Base-by-base conservation (phyloP, 2,113 vertebrate species). In the Rynchops niger region DNA sequence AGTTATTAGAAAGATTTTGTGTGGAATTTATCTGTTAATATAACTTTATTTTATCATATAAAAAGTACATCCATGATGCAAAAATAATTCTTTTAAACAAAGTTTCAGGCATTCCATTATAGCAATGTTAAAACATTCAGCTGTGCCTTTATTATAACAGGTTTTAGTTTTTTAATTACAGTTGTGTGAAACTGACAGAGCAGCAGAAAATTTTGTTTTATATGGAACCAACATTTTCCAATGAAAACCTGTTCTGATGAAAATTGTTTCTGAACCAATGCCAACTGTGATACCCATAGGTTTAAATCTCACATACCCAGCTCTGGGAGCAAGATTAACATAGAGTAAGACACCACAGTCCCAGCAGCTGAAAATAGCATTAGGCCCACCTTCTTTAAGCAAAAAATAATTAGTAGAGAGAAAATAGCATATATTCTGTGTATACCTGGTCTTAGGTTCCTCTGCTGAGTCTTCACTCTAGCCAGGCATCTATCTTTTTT, bases 371-470 rank as follows among this genome's bases (percentile, higher is more conserved):
- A 76, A 88, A 91, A 59, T 27, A 69, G 0, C 21, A 38, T 63
- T n/a, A 45, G 9, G 1, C 2, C 2, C 6, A 11, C 2, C 1
- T 72, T 61, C 22, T 62, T 79, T 40, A 59, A 63, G 17, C 0
- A 55, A 53, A 49, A 65, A 18, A 9, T 12, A 49, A 22, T 30
- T 5, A 38, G 1, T 67, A 11, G 11, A 62, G 23, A 50, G 4
- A 92, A 77, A 87, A 22, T 40, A 53, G 8, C 36, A 34, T 63
- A 29, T 11, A 6, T 43, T 73, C 38, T 71, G 6, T 80, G 15
- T 55, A 19, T 62, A 23, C 11, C 30, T 16, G 58, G 52, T 8
- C 32, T 67, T 76, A 58, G 12, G 71, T 72, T 67, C 40, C 12
- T 82, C 10, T 73, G 25, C 5, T 16, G 56, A 74, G 14, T 34